phyloP scores from a whole-genome alignment of 2,797 vertebrate genomes.

The Gila robusta region DNA sequence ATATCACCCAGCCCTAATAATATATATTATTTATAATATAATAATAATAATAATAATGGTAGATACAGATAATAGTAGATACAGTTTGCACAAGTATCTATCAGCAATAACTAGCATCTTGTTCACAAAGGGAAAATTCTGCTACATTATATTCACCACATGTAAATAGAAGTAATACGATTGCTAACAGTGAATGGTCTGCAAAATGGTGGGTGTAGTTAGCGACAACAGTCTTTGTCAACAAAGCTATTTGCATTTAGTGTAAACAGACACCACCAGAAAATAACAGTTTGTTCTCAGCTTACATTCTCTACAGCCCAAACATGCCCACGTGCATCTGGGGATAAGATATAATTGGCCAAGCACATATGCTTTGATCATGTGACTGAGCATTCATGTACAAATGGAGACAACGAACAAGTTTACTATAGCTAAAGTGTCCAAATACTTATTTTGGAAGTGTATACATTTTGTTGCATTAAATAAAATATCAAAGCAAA shows the following conservation, averaged over 20 bases:
- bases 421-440: neutral
- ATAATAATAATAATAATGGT: neutral
- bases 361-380: neutral
- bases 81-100: neutral
- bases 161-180: neutral
- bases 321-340: constrained; percentile 5
- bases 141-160: neutral
- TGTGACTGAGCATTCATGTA: neutral
- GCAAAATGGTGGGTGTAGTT: neutral
- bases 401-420: neutral
- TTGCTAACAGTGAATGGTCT: neutral
- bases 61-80: neutral
- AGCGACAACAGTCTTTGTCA: neutral
- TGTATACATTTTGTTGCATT: neutral
- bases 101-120: neutral
- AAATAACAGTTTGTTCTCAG: neutral
- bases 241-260: constrained; percentile 7
- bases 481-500: neutral
- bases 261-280: neutral
- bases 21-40: neutral
- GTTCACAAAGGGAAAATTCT: no score
- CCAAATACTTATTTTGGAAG: neutral
- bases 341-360: neutral
- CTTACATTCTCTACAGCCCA: neutral
- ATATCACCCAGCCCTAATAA: neutral